These are phyloP conservation scores for Jordanella pulchra DNA, from an alignment of 2,797 vertebrate genomes.

Conservation along the genomic window DNA sequence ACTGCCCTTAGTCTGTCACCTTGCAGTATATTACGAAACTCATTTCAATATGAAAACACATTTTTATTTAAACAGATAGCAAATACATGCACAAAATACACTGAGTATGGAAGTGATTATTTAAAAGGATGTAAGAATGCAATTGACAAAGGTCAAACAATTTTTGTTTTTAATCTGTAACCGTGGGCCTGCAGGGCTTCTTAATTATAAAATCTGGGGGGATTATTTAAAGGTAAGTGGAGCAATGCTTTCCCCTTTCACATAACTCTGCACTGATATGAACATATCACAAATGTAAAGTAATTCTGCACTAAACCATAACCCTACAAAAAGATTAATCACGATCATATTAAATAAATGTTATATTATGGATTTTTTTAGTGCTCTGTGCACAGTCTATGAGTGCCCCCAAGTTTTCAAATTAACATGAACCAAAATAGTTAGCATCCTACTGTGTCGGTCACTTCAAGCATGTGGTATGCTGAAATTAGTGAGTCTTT, in stretches of 20 bases:
- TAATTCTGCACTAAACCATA: background rate
- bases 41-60: background rate
- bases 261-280: background rate
- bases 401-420: background rate
- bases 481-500: background rate
- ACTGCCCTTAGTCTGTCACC: background rate
- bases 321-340: background rate
- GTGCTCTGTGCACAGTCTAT: background rate
- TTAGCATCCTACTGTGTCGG: no score
- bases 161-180: conserved; percentile 2
- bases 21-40: background rate
- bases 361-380: background rate
- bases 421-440: background rate
- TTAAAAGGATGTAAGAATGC: conserved; percentile 1
- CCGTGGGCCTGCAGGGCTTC: background rate
- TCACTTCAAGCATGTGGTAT: no score
- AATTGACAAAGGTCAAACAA: background rate
- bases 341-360: background rate
- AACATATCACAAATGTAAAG: background rate
- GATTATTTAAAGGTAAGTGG: background rate
- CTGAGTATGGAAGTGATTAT: conserved; percentile 5
- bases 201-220: background rate
- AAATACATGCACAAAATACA: background rate
- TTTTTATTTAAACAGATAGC: background rate
- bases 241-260: background rate